Evolutionary conservation across 2,797 vertebrate species (phyloP), one percentile per base, ranked within the genome.

Genomic region (Diplodus sargus): DNA sequence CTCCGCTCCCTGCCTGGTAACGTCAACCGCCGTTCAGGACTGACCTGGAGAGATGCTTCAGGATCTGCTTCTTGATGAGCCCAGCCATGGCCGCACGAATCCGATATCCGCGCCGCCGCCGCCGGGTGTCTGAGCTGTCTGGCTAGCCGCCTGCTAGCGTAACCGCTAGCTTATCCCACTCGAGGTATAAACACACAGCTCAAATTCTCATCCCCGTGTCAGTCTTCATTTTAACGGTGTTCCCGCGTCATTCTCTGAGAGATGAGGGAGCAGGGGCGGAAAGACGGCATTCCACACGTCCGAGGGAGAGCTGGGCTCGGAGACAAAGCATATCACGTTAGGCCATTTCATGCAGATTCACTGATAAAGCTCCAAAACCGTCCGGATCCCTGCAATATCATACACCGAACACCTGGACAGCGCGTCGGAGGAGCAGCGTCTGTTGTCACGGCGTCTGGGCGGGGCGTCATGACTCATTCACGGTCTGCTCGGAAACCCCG

Each of bases 21-120:
- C 60, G 62, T 13, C 48, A 51, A 56, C 48, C 34, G 0, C 10
- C 2, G 62, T 4, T 45, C 47, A 30, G 22, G 10, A 95, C 95
- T 91, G 83, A 96, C 95, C 95, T 96, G 93, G 95, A 96, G 66
- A 96, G 94, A 91, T 96, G 95, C 88, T 96, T 96, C 84, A 96
- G 92, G 89, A 96, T 96, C 93, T 96, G 95, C 90, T 96, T 96
- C 91, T 96, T 96, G 87, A 96, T 96, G 81, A 96, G 92, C 43
- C 95, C 95, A 17, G 95, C 95, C 95, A 96, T 96, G 87, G 85
- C 79, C 43, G 68, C 70, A 70, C 1, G 82, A 84, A 83, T 58
- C 78, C 67, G 71, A 51, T 77, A 77, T 72, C 78, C 71, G 22
- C 70, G 34, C 34, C 34, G 34, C 30, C 30, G 53, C 60, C 73